Conservation (phyloP, 2,888 invertebrate species). For the Heliconius sara region DNA sequence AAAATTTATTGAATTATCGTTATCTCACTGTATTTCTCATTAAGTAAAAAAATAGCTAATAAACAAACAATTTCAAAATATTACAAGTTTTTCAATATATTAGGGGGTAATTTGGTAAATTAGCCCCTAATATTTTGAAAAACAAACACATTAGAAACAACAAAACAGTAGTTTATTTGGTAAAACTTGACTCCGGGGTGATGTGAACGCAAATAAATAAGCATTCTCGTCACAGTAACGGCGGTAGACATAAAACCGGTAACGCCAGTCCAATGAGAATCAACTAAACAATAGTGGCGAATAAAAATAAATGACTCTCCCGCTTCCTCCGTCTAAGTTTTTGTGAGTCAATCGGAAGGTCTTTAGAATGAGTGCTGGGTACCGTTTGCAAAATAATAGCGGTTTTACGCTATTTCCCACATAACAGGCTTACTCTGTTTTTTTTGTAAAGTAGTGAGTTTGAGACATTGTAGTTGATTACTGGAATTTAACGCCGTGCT, state of each 20-base stretch:
- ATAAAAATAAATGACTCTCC: slow-evolving; percentile 79
- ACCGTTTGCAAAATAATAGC: slow-evolving; percentile 56
- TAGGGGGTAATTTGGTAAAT: too few species aligned
- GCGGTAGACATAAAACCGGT: slow-evolving; percentile 44
- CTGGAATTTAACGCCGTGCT: too few species aligned
- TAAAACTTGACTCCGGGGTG: slow-evolving; percentile 13
- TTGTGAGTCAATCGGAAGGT: slow-evolving; percentile 81
- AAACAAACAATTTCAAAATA: background rate
- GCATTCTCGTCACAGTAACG: slow-evolving; percentile 41
- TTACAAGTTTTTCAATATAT: too few species aligned
- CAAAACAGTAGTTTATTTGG: slow-evolving; percentile 1
- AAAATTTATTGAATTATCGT: too few species aligned
- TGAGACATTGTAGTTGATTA: too few species aligned
- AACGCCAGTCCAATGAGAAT: slow-evolving; percentile 67
- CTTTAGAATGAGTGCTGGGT: slow-evolving; percentile 78
- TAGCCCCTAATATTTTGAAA: background rate
- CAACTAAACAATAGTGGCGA: slow-evolving; percentile 77
- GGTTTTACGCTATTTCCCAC: too few species aligned
- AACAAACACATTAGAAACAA: slow-evolving; percentile 10
- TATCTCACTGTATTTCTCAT: background rate
- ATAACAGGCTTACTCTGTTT: too few species aligned
- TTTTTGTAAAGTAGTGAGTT: too few species aligned
- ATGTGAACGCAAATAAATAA: slow-evolving; percentile 34
- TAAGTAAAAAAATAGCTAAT: background rate
- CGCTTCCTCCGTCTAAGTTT: slow-evolving; percentile 76